phyloP scores from a whole-genome alignment of 2,113 vertebrate genomes.

The Cariama cristata region DNA sequence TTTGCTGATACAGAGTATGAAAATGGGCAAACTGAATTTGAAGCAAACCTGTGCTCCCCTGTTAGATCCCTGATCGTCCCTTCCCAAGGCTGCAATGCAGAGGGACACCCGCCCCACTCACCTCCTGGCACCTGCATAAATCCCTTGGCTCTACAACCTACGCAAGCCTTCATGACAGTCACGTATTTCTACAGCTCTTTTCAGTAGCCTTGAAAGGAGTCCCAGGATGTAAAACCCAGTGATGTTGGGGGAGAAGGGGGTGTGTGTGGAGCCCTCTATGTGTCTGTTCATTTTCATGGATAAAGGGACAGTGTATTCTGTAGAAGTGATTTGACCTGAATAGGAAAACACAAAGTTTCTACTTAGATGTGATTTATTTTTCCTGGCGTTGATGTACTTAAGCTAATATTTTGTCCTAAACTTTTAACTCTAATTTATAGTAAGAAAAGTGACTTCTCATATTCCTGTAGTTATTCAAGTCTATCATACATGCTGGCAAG shows the following conservation, averaged over 20 bases:
- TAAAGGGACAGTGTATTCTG: background rate
- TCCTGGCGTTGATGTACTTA: background rate
- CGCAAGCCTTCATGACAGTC: rapidly evolving
- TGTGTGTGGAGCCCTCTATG: background rate
- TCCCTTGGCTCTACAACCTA: background rate
- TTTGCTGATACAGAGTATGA: background rate
- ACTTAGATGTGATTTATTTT: background rate
- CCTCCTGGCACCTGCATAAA: background rate
- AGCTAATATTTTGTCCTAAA: background rate
- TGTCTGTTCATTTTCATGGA: background rate
- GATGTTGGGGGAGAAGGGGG: background rate
- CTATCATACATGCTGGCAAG: background rate
- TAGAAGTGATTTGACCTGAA: background rate
- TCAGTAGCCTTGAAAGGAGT: background rate
- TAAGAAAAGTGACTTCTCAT: background rate
- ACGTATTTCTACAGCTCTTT: background rate
- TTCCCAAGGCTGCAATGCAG: rapidly evolving
- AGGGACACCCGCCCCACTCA: rapidly evolving
- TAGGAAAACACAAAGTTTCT: background rate
- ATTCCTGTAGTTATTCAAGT: background rate
- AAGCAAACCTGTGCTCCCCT: background rate
- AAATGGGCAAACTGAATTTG: background rate
- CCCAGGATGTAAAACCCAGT: background rate
- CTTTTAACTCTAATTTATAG: background rate
- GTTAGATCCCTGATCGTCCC: background rate